Evolutionary conservation across 2,888 invertebrate genomes (phyloP).

Genomic region (Synergus itoensis): DNA sequence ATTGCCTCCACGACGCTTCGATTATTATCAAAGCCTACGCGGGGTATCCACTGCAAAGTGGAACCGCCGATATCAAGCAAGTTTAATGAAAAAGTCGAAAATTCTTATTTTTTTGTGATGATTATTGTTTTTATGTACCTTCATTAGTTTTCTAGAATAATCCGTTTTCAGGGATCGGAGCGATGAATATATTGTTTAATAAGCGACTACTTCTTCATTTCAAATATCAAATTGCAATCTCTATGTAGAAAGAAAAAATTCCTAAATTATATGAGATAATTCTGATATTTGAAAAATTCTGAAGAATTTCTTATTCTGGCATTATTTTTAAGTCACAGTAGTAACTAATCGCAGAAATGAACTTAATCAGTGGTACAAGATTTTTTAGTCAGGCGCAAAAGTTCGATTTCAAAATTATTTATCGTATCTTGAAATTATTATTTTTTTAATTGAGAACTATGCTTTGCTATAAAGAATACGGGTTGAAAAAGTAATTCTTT

Average conservation of each 20-base stretch:
- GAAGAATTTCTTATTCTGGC: background rate
- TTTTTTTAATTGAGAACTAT: background rate
- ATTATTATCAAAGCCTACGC: background rate
- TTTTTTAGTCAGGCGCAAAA: background rate
- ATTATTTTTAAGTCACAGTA: background rate
- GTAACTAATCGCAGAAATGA: background rate
- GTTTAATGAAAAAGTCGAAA: background rate
- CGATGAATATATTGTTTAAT: too few species aligned
- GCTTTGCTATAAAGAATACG: background rate
- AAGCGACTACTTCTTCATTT: background rate
- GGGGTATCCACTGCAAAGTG: slow-evolving; percentile 1
- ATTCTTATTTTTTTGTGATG: background rate
- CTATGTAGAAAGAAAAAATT: too few species aligned
- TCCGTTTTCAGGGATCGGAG: background rate
- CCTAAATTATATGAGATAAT: too few species aligned
- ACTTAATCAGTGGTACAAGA: background rate
- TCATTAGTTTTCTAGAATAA: background rate
- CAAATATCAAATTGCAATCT: too few species aligned
- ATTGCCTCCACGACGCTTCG: slow-evolving; percentile 44
- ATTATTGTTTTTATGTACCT: background rate
- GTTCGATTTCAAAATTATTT: background rate
- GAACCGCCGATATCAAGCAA: slow-evolving; percentile 22
- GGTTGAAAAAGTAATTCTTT: slow-evolving; percentile 33
- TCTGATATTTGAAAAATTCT: too few species aligned
- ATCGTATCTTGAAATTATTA: background rate